A percentile compares a stretch with the other conserved stretches of the same genome.
Conservation (phyloP, 2,888 invertebrate species). For the Heliconius ethilla region DNA sequence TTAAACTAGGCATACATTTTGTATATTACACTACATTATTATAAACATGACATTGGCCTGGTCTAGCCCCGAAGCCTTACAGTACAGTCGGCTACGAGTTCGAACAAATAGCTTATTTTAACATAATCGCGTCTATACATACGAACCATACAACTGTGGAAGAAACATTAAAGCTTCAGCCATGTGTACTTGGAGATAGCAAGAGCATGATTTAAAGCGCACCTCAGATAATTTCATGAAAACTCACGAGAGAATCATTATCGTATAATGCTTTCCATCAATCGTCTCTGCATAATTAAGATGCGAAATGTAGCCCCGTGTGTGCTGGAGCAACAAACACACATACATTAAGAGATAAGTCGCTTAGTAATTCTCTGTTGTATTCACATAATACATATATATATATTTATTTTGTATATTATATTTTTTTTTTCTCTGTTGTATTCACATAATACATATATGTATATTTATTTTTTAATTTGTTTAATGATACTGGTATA, state of each 20-base stretch:
- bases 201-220: slow-evolving; percentile 43
- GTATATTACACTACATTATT: slow-evolving; percentile 28
- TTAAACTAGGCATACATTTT: not conserved
- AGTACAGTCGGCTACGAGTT: slow-evolving; percentile 29
- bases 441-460: slow-evolving; percentile 20
- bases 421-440: no score
- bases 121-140: slow-evolving; percentile 32
- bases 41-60: slow-evolving; percentile 23
- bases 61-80: slow-evolving; percentile 50
- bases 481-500: slow-evolving; percentile 26
- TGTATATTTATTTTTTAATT: slow-evolving; percentile 26
- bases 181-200: slow-evolving; percentile 39
- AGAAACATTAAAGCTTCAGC: slow-evolving; percentile 26
- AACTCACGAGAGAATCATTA: slow-evolving; percentile 68
- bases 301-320: slow-evolving; percentile 48
- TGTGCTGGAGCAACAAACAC: slow-evolving; percentile 32
- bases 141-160: slow-evolving; percentile 24
- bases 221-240: slow-evolving; percentile 63
- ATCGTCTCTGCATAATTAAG: slow-evolving; percentile 69
- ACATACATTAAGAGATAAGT: slow-evolving; percentile 12
- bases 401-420: no score
- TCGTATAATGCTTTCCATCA: slow-evolving; percentile 63
- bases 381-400: slow-evolving; percentile 20
- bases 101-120: slow-evolving; percentile 29
- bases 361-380: slow-evolving; percentile 4